Evolutionary conservation across 2,797 vertebrate species (phyloP).

Genomic region (Notolabrus celidotus): DNA sequence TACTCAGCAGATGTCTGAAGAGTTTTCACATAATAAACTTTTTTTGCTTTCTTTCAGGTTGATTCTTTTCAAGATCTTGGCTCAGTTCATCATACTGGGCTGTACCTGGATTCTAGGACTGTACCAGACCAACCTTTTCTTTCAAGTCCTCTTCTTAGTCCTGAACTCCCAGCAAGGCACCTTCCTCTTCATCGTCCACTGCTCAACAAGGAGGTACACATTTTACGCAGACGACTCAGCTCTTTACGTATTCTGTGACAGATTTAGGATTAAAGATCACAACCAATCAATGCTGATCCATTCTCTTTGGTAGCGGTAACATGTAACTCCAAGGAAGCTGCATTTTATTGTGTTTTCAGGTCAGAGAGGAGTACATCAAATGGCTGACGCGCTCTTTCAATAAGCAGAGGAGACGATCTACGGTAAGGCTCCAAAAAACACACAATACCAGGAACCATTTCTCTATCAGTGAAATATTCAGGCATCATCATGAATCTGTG

Average conservation of each 20-base stretch:
- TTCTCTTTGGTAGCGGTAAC: no score
- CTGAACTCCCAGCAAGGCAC: constrained; percentile 84
- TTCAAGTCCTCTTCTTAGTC: constrained; percentile 76
- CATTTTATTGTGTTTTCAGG: constrained; percentile 16
- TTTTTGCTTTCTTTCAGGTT: constrained; percentile 51
- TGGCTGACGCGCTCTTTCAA: constrained; percentile 39
- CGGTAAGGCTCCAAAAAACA: constrained; percentile 16
- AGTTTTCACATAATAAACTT: no score
- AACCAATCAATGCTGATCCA: no score
- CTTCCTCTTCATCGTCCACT: constrained; percentile 82
- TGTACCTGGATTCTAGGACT: constrained; percentile 82
- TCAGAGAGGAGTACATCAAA: constrained; percentile 41
- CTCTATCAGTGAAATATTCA: no score
- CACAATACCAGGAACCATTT: no score
- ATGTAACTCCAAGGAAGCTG: no score
- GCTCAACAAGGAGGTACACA: constrained; percentile 78
- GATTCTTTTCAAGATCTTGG: constrained; percentile 79
- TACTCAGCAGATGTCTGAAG: no score
- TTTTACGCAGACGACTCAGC: no score
- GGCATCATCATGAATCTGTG: no score
- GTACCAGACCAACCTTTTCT: constrained; percentile 67
- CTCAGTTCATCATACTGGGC: constrained; percentile 80
- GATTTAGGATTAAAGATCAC: no score
- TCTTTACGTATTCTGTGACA: no score
- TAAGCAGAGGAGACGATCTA: constrained; percentile 1